Evolutionary conservation across 2,888 invertebrate genomes (phyloP), one percentile per base, ranked within the genome.

Genomic region (Diogma glabrata): DNA sequence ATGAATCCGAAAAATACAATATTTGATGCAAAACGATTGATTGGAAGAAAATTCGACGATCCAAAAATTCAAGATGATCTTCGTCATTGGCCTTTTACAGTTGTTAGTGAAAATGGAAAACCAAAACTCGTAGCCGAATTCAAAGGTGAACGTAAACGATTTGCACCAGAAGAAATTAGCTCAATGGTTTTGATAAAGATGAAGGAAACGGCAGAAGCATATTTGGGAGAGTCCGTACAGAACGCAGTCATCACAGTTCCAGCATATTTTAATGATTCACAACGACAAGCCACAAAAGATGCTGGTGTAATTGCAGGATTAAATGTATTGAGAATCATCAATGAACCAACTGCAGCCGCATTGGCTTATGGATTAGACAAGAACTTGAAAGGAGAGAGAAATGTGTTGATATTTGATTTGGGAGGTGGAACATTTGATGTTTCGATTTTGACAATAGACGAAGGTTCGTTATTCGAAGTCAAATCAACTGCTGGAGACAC

Each of bases 361-460:
- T 89, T 93, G 71, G 92, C 93, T 48, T 93, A 95, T 69, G 94
- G 94, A 64, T 78, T 89, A 56, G 89, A 89, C 74, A 89, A 89
- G 65, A 89, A 88, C 70, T 83, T 86, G 56, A 76, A 75, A 52
- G 87, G 86, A 61, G 88, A 88, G 73, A 81, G 87, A 52, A 88
- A 89, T 63, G 88, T 89, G 55, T 76, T 88, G 57, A 88, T 88
- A 62, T 63, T 57, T 73, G 93, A 93, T 75, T 89, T 90, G 64
- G 93, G 94, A 69, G 95, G 95, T 66, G 95, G 93, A 64, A 94
- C 93, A 63, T 95, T 96, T 69, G 95, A 96, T 77, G 95, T 95
- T 53, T 94, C 94, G 56, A 89, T 95, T 66, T 76, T 95, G 64
- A 92, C 93, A 62, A 95, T 95, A 68, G 94, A 94, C 73, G 93